phyloP scores from a whole-genome alignment of 2,113 vertebrate species.

The Corvus moneduloides region DNA sequence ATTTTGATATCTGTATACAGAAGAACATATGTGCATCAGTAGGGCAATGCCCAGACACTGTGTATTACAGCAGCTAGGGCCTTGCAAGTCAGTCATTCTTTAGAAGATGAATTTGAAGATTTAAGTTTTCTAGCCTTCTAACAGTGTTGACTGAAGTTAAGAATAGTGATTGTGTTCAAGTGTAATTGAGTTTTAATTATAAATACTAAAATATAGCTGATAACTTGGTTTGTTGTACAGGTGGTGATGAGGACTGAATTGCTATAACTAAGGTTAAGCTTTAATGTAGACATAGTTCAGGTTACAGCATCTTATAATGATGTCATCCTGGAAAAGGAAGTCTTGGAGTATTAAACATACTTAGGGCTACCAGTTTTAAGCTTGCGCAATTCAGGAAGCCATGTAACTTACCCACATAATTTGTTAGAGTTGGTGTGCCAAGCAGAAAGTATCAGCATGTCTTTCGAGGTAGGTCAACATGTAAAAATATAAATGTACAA shows the following conservation, averaged over 20 bases:
- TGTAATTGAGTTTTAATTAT: neutral
- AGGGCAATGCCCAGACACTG: neutral
- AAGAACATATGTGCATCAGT: neutral
- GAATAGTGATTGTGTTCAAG: neutral
- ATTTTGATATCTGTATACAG: neutral
- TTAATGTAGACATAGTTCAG: neutral
- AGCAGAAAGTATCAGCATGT: neutral
- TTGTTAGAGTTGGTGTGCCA: neutral
- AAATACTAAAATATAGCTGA: neutral
- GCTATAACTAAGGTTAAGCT: neutral
- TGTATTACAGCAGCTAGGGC: neutral
- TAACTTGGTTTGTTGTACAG: neutral
- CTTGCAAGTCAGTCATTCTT: neutral
- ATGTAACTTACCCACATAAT: neutral
- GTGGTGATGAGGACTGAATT: neutral
- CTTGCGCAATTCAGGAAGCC: neutral
- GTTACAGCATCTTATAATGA: neutral
- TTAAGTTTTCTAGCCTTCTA: neutral
- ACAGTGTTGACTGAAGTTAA: neutral
- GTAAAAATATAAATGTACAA: neutral
- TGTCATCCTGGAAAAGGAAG: slow-evolving; percentile 6
- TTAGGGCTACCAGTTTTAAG: neutral
- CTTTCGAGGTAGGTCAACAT: neutral
- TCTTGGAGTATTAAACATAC: neutral
- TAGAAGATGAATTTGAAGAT: too few relatives aligned